Evolutionary conservation across 2,113 vertebrate genomes (phyloP).

Genomic region (Atherinomorus stipes): DNA sequence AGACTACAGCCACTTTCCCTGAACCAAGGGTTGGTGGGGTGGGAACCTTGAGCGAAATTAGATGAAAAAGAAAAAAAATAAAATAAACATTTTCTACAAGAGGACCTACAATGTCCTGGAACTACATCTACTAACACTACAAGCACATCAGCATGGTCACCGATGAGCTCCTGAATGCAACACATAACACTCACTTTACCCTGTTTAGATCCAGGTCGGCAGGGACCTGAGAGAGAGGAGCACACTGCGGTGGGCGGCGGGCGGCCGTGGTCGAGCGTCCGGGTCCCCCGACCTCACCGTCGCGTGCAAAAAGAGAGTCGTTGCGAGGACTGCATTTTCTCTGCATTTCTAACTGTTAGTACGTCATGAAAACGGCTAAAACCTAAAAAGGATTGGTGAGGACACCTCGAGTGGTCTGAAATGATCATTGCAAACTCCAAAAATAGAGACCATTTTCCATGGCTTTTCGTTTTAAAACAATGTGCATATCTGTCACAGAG

Average conservation of each 20-base stretch:
- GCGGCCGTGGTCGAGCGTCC: constrained; percentile 54
- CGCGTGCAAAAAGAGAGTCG: constrained; percentile 70
- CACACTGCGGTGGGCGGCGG: constrained; percentile 77
- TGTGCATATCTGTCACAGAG: constrained; percentile 70
- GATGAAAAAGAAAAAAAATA: constrained; percentile 73
- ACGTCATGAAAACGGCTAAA: constrained; percentile 43
- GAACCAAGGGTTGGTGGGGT: constrained; percentile 15
- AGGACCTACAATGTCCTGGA: constrained; percentile 87
- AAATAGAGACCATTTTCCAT: constrained; percentile 65
- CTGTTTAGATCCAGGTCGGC: constrained; percentile 91
- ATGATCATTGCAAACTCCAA: constrained; percentile 63
- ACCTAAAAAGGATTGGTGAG: constrained; percentile 36
- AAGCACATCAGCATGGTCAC: constrained; percentile 88
- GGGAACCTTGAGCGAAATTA: constrained; percentile 38
- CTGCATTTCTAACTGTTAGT: constrained; percentile 62
- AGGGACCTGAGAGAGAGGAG: constrained; percentile 87
- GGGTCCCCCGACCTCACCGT: constrained; percentile 58
- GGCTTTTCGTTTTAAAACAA: constrained; percentile 62
- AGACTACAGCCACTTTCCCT: constrained; percentile 81
- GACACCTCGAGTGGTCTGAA: constrained; percentile 61
- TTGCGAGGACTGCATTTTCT: constrained; percentile 68
- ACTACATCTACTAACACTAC: constrained; percentile 80
- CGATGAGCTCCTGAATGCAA: constrained; percentile 86
- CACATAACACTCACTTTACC: constrained; percentile 93
- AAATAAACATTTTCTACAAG: constrained; percentile 83